Evolutionary conservation across 2,113 vertebrate species (phyloP).

Genomic region (Tenrec ecaudatus): DNA sequence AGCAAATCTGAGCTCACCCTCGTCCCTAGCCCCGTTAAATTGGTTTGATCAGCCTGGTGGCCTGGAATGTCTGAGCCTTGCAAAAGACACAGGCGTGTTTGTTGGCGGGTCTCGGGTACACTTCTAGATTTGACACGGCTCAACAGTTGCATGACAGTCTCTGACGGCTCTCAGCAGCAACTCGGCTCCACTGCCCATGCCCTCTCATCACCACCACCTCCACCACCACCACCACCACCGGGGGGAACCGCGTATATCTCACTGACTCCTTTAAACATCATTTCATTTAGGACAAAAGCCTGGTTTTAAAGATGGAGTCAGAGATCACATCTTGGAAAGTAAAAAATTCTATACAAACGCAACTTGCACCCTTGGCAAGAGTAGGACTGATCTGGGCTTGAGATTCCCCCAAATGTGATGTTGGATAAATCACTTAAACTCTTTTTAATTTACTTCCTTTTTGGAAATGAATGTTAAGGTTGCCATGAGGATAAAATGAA

Average conservation of each 20-base stretch:
- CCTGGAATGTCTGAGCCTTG: constrained; percentile 87
- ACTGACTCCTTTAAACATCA: background rate
- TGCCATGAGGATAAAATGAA: background rate
- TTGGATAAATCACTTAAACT: constrained; percentile 14
- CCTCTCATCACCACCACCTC: background rate
- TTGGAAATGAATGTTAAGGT: background rate
- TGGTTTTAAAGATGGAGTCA: constrained; percentile 16
- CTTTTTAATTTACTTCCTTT: constrained; percentile 14
- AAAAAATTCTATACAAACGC: background rate
- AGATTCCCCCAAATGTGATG: background rate
- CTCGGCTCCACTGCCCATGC: background rate
- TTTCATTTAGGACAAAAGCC: constrained; percentile 56
- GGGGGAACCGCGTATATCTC: constrained; percentile 31
- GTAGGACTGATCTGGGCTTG: background rate
- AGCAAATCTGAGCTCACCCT: constrained; percentile 85
- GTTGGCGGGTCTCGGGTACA: constrained; percentile 82
- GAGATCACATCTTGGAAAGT: background rate
- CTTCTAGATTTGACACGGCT: constrained; percentile 85
- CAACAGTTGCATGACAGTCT: constrained; percentile 80
- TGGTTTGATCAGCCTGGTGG: constrained; percentile 88
- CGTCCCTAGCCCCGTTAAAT: constrained; percentile 87
- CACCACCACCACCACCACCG: background rate
- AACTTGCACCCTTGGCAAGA: background rate
- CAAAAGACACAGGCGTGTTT: constrained; percentile 84
- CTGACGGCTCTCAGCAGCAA: constrained; percentile 65